phyloP scores from a whole-genome alignment of 2,888 invertebrate species.

The Troides oblongomaculatus region DNA sequence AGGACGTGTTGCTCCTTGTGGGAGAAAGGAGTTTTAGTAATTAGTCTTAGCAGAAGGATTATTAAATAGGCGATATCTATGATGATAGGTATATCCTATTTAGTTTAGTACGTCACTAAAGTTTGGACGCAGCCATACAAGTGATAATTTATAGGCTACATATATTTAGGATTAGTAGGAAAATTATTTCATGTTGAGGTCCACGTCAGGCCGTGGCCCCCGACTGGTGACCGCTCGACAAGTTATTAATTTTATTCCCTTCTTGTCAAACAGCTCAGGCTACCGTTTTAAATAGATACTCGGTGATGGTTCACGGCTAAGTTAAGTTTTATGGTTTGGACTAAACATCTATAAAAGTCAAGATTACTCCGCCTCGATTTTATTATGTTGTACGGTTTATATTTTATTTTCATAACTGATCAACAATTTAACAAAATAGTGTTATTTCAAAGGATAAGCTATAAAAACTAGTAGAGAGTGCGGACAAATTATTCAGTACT shows the following conservation, averaged over 20 bases:
- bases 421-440: too few species aligned
- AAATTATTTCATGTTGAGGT: slow-evolving; percentile 72
- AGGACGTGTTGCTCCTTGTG: too few species aligned
- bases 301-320: slow-evolving; percentile 10
- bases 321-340: slow-evolving; percentile 23
- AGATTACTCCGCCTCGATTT: slow-evolving; percentile 12
- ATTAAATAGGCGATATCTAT: not conserved
- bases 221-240: slow-evolving; percentile 32
- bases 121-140: slow-evolving; percentile 67
- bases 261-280: slow-evolving; percentile 34
- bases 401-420: too few species aligned
- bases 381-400: slow-evolving; percentile 7
- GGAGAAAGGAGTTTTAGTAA: too few species aligned
- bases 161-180: slow-evolving; percentile 74
- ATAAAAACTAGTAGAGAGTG: too few species aligned
- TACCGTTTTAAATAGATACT: slow-evolving; percentile 33
- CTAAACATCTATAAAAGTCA: slow-evolving; percentile 26
- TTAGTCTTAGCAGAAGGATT: too few species aligned
- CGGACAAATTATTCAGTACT: too few species aligned
- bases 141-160: slow-evolving; percentile 71
- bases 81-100: not conserved
- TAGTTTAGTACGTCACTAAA: slow-evolving; percentile 31
- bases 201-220: slow-evolving; percentile 45
- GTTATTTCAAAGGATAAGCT: too few species aligned
- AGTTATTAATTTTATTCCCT: slow-evolving; percentile 51